Evolutionary conservation across 1,140 invertebrate genomes (phyloP).

Genomic region (Macrotrachela quadricornifera): DNA sequence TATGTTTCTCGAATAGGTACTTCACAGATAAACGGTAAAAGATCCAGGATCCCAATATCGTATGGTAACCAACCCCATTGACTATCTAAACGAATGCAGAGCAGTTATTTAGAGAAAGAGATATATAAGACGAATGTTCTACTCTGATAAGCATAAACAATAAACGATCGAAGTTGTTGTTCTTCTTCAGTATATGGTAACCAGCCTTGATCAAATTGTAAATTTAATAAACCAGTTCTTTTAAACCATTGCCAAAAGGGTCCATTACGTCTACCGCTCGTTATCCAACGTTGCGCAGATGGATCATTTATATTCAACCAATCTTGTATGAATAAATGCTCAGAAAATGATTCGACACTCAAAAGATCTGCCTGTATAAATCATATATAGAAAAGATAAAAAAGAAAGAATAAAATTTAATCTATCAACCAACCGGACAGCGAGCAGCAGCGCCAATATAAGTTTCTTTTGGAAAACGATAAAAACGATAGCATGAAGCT

Average conservation of each 20-base stretch:
- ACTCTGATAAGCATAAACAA: constrained; percentile 7
- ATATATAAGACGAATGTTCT: neutral
- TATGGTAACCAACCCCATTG: constrained; percentile 10
- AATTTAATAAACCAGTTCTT: constrained; percentile 1
- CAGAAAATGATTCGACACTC: neutral
- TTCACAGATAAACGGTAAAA: constrained; percentile 60
- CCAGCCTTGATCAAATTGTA: neutral
- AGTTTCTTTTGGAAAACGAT: neutral
- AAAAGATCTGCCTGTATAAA: neutral
- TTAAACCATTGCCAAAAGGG: constrained; percentile 1
- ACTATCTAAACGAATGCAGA: neutral
- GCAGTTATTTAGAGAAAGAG: too few species aligned
- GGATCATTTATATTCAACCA: constrained; percentile 4
- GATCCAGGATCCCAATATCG: too few species aligned
- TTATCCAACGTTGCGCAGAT: constrained; percentile 1
- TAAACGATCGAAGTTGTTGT: neutral
- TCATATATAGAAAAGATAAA: too few species aligned
- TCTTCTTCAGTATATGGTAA: too few species aligned
- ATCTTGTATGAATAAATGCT: constrained; percentile 8
- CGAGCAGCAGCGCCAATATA: constrained; percentile 1
- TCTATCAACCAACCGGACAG: neutral
- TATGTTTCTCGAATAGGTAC: constrained; percentile 33
- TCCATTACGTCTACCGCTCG: constrained; percentile 2
- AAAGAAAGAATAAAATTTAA: too few species aligned
- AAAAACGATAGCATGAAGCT: constrained; percentile 4